Evolutionary conservation across 2,113 vertebrate genomes (phyloP).

Genomic region (Ameiurus melas): DNA sequence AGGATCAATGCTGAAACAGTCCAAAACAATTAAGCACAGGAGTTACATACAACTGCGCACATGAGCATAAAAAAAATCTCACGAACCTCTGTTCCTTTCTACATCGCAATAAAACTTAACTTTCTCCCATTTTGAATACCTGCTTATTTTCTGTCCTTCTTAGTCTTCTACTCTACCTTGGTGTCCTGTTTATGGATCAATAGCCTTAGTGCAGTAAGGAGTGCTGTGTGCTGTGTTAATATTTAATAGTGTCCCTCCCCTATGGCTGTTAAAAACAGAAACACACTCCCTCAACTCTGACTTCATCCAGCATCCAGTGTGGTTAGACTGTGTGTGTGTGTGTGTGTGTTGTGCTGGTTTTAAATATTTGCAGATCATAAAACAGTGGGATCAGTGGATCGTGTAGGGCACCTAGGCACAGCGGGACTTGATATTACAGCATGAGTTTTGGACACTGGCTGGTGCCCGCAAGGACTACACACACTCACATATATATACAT

Average conservation of each 20-base stretch:
- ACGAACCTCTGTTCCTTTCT: background rate
- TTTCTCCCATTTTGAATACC: background rate
- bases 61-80: background rate
- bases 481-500: too few species aligned
- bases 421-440: constrained; percentile 11
- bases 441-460: background rate
- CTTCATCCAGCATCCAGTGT: background rate
- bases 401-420: constrained; percentile 18
- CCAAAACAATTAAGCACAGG: background rate
- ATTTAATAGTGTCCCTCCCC: constrained; percentile 40
- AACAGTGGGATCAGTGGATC: background rate
- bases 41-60: background rate
- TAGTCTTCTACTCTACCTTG: background rate
- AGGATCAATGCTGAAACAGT: background rate
- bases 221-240: constrained; percentile 41
- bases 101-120: background rate
- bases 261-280: constrained; percentile 25
- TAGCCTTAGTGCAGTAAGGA: constrained; percentile 39
- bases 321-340: background rate
- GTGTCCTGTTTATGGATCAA: constrained; percentile 49
- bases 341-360: background rate
- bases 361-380: constrained; percentile 4
- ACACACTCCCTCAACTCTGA: constrained; percentile 1
- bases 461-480: background rate
- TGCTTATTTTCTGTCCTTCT: constrained; percentile 17